A percentile compares a stretch with the other conserved stretches of the same genome.
Conservation (phyloP, 1,140 invertebrate species). For the Globodera rostochiensis region DNA sequence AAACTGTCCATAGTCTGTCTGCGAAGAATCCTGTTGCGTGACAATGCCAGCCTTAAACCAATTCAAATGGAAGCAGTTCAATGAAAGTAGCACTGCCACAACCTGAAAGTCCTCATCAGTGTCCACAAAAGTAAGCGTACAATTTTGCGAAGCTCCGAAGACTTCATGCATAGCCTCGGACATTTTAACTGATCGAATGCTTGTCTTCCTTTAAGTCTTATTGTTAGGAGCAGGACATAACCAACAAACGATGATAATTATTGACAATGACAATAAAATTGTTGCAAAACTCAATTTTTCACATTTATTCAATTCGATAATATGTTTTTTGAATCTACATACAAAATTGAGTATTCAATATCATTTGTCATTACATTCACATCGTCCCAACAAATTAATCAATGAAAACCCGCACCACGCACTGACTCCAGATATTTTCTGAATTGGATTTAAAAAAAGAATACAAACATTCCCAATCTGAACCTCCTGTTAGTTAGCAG, state of each 20-base stretch:
- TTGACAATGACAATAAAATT: too few relatives aligned
- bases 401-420: constrained; percentile 41
- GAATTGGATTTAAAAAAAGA: constrained; percentile 10
- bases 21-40: constrained; percentile 25
- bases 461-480: background rate
- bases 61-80: background rate
- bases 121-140: constrained; percentile 35
- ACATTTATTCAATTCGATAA: background rate
- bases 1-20: constrained; percentile 12
- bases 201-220: background rate
- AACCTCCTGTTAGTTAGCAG: constrained; percentile 31
- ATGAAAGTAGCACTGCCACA: background rate
- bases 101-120: constrained; percentile 38
- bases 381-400: constrained; percentile 31
- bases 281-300: too few relatives aligned
- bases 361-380: background rate
- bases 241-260: too few relatives aligned
- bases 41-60: constrained; percentile 18
- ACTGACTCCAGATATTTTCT: constrained; percentile 41
- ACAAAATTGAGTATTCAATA: background rate
- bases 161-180: constrained; percentile 4
- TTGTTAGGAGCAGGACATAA: background rate
- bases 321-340: background rate
- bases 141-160: constrained; percentile 28
- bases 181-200: constrained; percentile 9